These are phyloP conservation scores for pig (Sus scrofa) DNA, from an alignment of 2,113 vertebrate species.

Conservation along the genomic window DNA sequence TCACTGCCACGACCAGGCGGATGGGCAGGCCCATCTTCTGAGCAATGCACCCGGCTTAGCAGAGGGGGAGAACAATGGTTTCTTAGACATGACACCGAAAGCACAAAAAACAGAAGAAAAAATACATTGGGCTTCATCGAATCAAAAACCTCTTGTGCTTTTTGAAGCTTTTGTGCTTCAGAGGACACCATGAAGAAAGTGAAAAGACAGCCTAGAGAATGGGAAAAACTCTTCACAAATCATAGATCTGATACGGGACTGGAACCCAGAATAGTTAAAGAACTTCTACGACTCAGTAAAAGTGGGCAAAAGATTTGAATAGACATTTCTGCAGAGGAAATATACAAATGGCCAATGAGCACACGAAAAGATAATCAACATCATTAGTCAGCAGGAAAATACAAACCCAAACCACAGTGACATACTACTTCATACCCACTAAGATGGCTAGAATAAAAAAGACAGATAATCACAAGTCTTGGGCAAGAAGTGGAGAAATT, in stretches of 20 bases:
- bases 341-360: not conserved
- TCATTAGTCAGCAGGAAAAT: not conserved
- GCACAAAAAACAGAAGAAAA: not conserved
- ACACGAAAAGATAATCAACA: not conserved
- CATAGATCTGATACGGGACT: not conserved
- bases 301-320: not conserved
- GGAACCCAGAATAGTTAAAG: not conserved
- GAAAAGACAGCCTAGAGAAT: not conserved
- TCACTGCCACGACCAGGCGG: constrained; percentile 91
- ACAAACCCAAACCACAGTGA: not conserved
- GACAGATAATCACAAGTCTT: not conserved
- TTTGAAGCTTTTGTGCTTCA: not conserved
- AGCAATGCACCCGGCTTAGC: constrained; percentile 90
- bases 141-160: not conserved
- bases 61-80: not conserved
- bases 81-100: not conserved
- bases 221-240: not conserved
- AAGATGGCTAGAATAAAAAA: not conserved
- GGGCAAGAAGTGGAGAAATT: not conserved
- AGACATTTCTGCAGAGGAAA: not conserved
- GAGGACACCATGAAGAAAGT: not conserved
- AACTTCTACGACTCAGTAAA: not conserved
- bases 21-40: constrained; percentile 93
- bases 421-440: not conserved
- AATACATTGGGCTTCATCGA: not conserved